Evolutionary conservation across 2,888 invertebrate genomes (phyloP), one percentile per base, ranked within the genome.

Genomic region (Campopleginae sp.): DNA sequence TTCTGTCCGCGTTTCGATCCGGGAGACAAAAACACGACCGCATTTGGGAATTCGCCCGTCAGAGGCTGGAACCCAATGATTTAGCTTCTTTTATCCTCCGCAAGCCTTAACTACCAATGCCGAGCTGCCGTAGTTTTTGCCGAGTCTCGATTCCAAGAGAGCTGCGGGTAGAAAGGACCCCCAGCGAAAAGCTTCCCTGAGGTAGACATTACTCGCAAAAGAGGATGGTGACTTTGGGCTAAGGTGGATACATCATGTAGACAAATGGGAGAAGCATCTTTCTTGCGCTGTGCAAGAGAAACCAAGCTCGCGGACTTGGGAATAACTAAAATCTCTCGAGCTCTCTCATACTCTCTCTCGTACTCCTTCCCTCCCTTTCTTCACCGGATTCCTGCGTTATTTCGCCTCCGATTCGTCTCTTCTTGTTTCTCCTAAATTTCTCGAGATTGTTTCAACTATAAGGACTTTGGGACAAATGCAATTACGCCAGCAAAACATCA

Each of bases 241-340:
- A 80, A 65, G 82, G 72, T 86, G 88, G 88, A 89, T 90, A 86
- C 88, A 88, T 88, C 89, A 86, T 89, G 89, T 87, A 89, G 89
- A 89, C 88, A 90, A 90, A 89, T 89, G 88, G 89, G 80, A 80
- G 71, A 80, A 88, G 87, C 84, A 87, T 89, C 86, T 89, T 89
- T 89, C 90, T 89, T 89, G 88, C 77, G 51, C 58, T 33, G 51
- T 66, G 48, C 71, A 79, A 72, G 72, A 54, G 81, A 82, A 80
- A 82, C 76, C 61, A n/a, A n/a, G 82, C 84, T 86, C 80, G 82
- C 58, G 80, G 80, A 82, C 81, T 81, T 78, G 46, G 38, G 80
- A 86, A 86, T 81, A 80, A 71, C 80, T 75, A 38, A 66, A 74
- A 51, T 63, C 33, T 74, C 68, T 74, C 58, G 66, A 74, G 48